Evolutionary conservation across 1,140 invertebrate genomes (phyloP).

Genomic region (Trinorchestia longiramus): DNA sequence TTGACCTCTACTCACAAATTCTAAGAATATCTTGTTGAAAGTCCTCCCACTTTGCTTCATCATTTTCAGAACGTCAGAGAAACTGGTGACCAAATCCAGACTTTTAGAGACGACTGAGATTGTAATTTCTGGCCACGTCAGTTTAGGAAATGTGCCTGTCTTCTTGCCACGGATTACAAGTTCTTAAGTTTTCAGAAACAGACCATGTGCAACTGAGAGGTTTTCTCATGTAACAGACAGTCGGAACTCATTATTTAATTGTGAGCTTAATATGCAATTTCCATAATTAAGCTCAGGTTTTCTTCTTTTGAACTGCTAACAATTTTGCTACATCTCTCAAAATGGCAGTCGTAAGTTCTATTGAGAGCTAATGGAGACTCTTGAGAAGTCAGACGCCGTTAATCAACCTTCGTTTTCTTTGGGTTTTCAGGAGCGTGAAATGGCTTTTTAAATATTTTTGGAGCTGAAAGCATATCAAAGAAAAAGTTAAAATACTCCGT

Average conservation of each 20-base stretch:
- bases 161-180: not conserved
- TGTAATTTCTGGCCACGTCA: not conserved
- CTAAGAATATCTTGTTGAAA: not conserved
- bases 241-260: not conserved
- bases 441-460: not conserved
- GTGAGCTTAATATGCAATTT: not conserved
- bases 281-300: not conserved
- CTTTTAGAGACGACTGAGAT: too few relatives aligned
- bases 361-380: not conserved
- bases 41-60: too few relatives aligned
- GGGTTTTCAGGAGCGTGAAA: not conserved
- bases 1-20: not conserved
- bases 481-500: not conserved
- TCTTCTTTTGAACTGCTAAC: not conserved
- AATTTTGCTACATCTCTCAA: not conserved
- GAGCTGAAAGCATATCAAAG: not conserved
- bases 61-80: not conserved
- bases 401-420: not conserved
- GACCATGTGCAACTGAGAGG: not conserved
- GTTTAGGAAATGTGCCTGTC: not conserved
- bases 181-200: not conserved
- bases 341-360: not conserved
- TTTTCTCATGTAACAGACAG: not conserved
- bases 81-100: too few relatives aligned
- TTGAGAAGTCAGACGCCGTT: not conserved